Conservation (phyloP, 2,113 vertebrate species). For the Orcinus orca region DNA sequence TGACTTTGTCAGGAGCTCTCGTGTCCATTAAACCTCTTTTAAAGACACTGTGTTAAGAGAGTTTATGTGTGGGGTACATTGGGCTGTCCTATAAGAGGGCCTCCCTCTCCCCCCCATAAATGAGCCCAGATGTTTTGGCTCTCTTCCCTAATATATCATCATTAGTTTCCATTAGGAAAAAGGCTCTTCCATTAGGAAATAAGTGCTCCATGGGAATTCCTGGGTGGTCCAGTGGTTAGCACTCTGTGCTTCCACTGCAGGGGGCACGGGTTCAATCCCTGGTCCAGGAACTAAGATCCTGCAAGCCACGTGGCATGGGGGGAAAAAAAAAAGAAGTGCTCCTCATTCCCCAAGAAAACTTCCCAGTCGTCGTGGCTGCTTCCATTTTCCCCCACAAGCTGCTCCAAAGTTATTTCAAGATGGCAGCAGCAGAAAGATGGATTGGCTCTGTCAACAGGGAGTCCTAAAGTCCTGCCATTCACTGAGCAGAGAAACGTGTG, state of each 20-base stretch:
- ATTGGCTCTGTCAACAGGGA: conserved; percentile 79
- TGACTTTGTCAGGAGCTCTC: background rate
- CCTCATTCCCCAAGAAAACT: background rate
- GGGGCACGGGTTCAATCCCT: too few species aligned
- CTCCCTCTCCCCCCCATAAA: background rate
- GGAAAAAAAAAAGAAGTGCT: background rate
- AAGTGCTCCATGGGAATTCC: background rate
- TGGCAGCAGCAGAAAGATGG: conserved; percentile 70
- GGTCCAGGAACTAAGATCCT: too few species aligned
- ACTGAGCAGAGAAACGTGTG: conserved; percentile 73
- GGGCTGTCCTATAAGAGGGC: background rate
- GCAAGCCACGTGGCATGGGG: too few species aligned
- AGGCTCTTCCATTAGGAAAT: background rate
- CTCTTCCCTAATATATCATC: background rate
- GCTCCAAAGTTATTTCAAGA: conserved; percentile 63
- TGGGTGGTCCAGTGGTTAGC: too few species aligned
- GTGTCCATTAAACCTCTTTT: background rate
- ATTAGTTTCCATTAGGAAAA: background rate
- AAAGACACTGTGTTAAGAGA: background rate
- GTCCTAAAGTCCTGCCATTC: conserved; percentile 73
- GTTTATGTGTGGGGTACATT: background rate
- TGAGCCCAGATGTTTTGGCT: background rate
- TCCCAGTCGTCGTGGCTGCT: conserved; percentile 41
- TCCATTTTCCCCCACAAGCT: conserved; percentile 42
- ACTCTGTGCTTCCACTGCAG: too few species aligned